Conservation (phyloP, 2,797 vertebrate genomes). For the Crypturellus tataupa region DNA sequence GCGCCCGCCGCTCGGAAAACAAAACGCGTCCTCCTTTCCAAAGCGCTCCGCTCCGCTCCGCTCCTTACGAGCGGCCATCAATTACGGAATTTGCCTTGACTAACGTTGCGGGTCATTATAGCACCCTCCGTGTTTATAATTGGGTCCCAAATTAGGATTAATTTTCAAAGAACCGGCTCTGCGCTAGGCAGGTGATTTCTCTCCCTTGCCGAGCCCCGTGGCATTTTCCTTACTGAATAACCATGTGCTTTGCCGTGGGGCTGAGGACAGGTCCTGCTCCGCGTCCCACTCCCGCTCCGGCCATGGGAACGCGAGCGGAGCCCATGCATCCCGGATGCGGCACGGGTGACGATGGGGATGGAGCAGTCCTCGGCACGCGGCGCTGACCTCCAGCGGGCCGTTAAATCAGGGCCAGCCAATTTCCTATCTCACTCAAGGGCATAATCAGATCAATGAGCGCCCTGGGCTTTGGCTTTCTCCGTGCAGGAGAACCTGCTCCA, state of each 20-base stretch:
- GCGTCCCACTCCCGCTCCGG: no score
- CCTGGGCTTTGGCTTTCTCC: no score
- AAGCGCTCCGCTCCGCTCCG: conserved; percentile 25
- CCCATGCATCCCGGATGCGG: no score
- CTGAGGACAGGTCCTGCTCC: no score
- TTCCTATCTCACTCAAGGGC: not conserved
- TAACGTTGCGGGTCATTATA: conserved; percentile 53
- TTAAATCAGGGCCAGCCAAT: not conserved
- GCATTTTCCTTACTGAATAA: not conserved
- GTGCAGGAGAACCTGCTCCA: no score
- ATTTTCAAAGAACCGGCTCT: conserved; percentile 59
- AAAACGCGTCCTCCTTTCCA: conserved; percentile 67
- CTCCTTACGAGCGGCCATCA: conserved; percentile 60
- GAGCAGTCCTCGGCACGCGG: not conserved
- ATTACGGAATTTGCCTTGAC: conserved; percentile 73
- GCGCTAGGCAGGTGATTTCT: conserved; percentile 25
- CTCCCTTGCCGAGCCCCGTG: not conserved
- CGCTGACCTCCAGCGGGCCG: not conserved
- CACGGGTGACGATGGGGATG: no score
- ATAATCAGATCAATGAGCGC: not conserved
- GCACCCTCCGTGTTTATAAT: conserved; percentile 64
- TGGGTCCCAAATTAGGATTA: conserved; percentile 63
- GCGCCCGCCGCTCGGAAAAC: conserved; percentile 21
- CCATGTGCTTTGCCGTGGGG: not conserved
- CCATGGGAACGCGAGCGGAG: no score